These are phyloP conservation scores for Brachionus rubens DNA, from an alignment of 1,140 invertebrate species.

Conservation along the genomic window DNA sequence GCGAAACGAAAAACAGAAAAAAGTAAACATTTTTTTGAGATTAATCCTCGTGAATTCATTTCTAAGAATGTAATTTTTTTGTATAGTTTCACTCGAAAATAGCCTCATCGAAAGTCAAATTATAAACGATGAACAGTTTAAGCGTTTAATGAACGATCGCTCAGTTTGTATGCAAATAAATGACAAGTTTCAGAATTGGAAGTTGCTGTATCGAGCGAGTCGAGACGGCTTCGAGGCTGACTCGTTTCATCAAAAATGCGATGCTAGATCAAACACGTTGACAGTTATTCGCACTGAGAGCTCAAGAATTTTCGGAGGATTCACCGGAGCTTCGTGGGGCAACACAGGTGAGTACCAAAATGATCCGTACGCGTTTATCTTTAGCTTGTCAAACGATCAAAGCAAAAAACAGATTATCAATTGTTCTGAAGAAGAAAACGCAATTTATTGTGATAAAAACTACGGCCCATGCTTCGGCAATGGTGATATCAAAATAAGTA, in stretches of 20 bases:
- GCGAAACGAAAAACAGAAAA: too few relatives aligned
- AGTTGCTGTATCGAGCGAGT: slow-evolving; percentile 47
- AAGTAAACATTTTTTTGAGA: too few relatives aligned
- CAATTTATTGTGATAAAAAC: slow-evolving; percentile 23
- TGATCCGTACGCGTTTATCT: slow-evolving; percentile 48
- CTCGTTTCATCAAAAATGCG: slow-evolving; percentile 48
- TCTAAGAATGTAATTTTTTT: too few relatives aligned
- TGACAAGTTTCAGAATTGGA: background rate
- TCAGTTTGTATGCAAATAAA: background rate
- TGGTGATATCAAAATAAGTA: slow-evolving; percentile 6
- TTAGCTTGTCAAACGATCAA: background rate
- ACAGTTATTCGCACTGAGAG: slow-evolving; percentile 46
- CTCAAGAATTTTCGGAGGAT: slow-evolving; percentile 49
- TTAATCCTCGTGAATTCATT: too few relatives aligned
- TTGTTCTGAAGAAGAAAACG: background rate
- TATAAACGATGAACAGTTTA: slow-evolving; percentile 19
- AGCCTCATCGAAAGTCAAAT: background rate
- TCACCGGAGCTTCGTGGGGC: slow-evolving; percentile 45
- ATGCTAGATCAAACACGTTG: slow-evolving; percentile 48
- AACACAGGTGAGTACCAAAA: background rate
- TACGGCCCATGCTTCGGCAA: slow-evolving; percentile 15
- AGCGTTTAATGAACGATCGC: background rate
- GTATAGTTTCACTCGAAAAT: background rate
- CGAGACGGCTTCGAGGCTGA: slow-evolving; percentile 47
- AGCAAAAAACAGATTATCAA: background rate